These are phyloP conservation scores for Cyclina sinensis DNA, from an alignment of 1,140 invertebrate species.

Conservation along the genomic window DNA sequence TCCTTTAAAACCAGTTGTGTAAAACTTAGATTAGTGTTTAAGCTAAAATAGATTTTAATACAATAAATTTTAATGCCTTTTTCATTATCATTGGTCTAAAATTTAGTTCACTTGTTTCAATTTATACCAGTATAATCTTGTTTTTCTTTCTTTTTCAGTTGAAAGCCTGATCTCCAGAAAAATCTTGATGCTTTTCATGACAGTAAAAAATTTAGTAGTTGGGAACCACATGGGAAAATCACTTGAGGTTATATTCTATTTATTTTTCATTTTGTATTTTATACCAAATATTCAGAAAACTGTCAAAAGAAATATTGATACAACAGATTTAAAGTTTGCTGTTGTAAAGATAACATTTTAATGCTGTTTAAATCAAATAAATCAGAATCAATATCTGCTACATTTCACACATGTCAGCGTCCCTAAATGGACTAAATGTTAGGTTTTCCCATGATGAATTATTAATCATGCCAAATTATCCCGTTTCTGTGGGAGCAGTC, in stretches of 20 bases:
- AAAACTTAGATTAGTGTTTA: too few relatives aligned
- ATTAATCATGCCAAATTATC: constrained; percentile 43
- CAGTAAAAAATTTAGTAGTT: too few relatives aligned
- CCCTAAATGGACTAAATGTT: constrained; percentile 13
- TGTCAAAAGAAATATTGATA: neutral
- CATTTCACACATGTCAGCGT: constrained; percentile 42
- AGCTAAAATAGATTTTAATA: too few relatives aligned
- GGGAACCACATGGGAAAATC: neutral
- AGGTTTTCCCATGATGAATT: constrained; percentile 50
- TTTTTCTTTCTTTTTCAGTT: too few relatives aligned
- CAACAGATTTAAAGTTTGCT: constrained; percentile 6
- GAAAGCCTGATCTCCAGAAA: too few relatives aligned
- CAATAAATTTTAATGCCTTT: too few relatives aligned
- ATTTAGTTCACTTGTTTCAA: too few relatives aligned
- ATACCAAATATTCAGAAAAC: neutral
- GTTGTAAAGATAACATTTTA: neutral
- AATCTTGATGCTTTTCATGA: too few relatives aligned
- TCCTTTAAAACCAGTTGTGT: too few relatives aligned
- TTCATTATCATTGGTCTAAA: too few relatives aligned
- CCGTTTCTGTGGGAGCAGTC: neutral
- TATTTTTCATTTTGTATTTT: neutral
- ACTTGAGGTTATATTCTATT: neutral
- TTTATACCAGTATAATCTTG: too few relatives aligned
- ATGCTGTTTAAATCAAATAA: constrained; percentile 17
- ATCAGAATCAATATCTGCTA: constrained; percentile 20